Evolutionary conservation across 2,888 invertebrate species (phyloP).

Genomic region (Hydrotaea cyrtoneurina): DNA sequence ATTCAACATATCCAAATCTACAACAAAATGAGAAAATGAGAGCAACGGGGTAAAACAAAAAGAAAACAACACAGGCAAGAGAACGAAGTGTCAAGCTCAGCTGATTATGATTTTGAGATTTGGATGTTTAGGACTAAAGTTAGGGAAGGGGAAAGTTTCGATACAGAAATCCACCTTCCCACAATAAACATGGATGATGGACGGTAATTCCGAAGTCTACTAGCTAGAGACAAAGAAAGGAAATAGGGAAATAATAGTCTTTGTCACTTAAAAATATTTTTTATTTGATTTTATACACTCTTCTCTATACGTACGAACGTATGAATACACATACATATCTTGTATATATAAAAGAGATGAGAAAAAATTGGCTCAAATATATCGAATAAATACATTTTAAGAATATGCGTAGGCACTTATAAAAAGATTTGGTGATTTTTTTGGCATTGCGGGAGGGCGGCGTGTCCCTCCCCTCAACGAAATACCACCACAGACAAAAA

Average conservation of each 20-base stretch:
- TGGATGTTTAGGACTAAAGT: too few relatives aligned
- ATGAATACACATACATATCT: background rate
- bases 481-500: conserved; percentile 23
- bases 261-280: background rate
- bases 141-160: too few relatives aligned
- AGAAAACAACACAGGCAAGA: conserved; percentile 12
- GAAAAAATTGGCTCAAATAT: conserved; percentile 14
- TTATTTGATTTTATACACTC: background rate
- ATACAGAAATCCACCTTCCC: too few relatives aligned
- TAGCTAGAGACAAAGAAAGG: conserved; percentile 34
- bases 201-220: background rate
- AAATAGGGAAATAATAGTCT: background rate
- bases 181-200: too few relatives aligned
- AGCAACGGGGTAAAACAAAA: conserved; percentile 50
- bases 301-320: background rate
- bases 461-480: background rate
- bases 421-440: conserved; percentile 25
- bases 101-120: too few relatives aligned
- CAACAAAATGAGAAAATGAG: conserved; percentile 46
- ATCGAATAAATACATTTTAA: conserved; percentile 26
- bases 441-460: conserved; percentile 35
- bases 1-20: conserved; percentile 6
- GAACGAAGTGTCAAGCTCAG: conserved; percentile 46
- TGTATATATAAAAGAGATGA: background rate
- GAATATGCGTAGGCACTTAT: conserved; percentile 40